Conservation (phyloP, 2,113 vertebrate genomes). For the Thunnus maccoyii region DNA sequence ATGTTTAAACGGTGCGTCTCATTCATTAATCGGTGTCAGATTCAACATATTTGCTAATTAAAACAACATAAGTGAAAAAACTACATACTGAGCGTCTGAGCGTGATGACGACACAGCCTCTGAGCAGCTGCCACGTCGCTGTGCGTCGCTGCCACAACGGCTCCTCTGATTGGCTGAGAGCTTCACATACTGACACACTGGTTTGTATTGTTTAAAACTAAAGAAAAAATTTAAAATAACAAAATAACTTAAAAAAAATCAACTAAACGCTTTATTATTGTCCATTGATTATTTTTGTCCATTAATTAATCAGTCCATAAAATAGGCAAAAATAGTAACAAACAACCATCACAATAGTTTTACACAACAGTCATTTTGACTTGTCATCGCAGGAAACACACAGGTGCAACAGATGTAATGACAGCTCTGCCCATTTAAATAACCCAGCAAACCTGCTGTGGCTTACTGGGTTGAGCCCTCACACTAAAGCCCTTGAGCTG, state of each 20-base stretch:
- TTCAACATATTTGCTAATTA: neutral
- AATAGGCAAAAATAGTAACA: neutral
- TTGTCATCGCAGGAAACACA: neutral
- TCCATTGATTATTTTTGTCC: neutral
- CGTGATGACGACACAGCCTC: conserved; percentile 68
- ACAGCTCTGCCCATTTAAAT: too few relatives aligned
- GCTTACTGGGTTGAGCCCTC: too few relatives aligned
- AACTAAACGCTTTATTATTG: neutral
- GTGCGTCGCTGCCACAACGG: conserved; percentile 51
- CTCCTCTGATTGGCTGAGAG: conserved; percentile 69
- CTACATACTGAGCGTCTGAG: conserved; percentile 56
- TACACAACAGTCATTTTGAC: conserved; percentile 1
- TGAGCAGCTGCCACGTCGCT: conserved; percentile 79
- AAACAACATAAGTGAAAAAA: conserved; percentile 4
- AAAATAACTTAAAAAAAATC: neutral
- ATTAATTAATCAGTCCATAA: neutral
- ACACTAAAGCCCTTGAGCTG: too few relatives aligned
- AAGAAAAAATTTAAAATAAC: too few relatives aligned
- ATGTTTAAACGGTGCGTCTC: accelerated
- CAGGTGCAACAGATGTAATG: neutral
- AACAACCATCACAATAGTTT: neutral
- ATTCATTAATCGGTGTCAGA: accelerated
- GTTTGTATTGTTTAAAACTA: neutral
- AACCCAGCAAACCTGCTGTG: too few relatives aligned
- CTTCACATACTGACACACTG: neutral